phyloP scores from a whole-genome alignment of 2,888 invertebrate genomes.

The Lithophane ornitopus region DNA sequence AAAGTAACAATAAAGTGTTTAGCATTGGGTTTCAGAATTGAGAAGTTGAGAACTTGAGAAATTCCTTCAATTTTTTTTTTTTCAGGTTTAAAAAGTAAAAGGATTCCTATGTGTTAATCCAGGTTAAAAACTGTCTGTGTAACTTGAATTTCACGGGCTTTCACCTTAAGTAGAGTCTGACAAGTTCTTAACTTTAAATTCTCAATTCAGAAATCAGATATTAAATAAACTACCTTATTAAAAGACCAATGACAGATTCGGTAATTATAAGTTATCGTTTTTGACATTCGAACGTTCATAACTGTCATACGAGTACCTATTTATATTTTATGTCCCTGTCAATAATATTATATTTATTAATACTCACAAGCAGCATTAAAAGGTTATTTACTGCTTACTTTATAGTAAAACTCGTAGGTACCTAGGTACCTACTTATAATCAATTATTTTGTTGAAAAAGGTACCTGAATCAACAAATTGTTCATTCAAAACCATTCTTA shows the following conservation, averaged over 20 bases:
- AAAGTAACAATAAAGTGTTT: background rate
- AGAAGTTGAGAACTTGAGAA: background rate
- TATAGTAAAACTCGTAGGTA: background rate
- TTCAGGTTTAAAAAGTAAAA: background rate
- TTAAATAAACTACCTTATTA: background rate
- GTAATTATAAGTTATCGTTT: background rate
- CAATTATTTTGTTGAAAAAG: background rate
- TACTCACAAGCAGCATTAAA: background rate
- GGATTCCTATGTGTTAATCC: background rate
- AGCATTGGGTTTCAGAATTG: background rate
- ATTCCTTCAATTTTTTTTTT: background rate
- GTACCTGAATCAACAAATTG: background rate
- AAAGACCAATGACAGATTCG: background rate
- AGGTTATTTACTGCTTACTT: background rate
- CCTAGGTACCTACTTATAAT: background rate
- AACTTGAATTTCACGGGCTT: background rate
- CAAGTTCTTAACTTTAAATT: background rate
- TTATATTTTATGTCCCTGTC: background rate
- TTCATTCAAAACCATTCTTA: background rate
- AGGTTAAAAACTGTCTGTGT: background rate
- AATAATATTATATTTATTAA: background rate
- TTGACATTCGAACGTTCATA: background rate
- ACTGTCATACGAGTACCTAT: background rate
- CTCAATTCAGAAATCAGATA: background rate
- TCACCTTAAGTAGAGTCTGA: background rate